Base-by-base conservation (phyloP, 2,113 vertebrate species). In the Zapus hudsonius region DNA sequence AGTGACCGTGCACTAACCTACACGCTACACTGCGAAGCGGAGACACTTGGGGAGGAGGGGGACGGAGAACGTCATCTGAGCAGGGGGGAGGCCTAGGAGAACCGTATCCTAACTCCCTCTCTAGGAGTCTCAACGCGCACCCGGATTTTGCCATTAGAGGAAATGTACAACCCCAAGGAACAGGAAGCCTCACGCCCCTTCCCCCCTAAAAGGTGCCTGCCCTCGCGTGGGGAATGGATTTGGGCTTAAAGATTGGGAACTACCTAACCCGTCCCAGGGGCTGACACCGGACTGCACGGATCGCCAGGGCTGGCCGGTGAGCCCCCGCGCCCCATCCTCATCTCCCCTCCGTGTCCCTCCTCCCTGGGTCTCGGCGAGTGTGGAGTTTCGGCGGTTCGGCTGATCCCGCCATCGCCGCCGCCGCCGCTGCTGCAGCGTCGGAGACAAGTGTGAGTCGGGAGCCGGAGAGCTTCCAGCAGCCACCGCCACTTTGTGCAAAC, bases 401-500 rank as follows among this genome's bases (percentile, higher is more conserved):
- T 23, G 81, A 52, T 31, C 31, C 40, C 31, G 27, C 91, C 42
- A 47, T 92, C 40, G 57, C 94, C 40, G 86, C 93, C 4, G 97
- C 97, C n/a, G 86, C 90, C 1, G 73, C 84, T 0, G 72, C 64
- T 1, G 97, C 97, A 87, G 96, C 96, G 88, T 83, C 95, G 96
- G 93, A 95, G 59, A 97, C 97, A 44, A 96, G 96, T 97, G 95
- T 84, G 95, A 96, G 96, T 94, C 95, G 63, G 94, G 94, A 96
- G 95, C 92, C 85, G 85, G 88, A 64, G 87, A 97, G 88, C 94
- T 95, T 95, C 89, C 92, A 92, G 94, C 96, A 94, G 96, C 97
- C 95, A 84, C 93, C 96, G 76, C 84, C 98, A 98, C 97, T 98
- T 98, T 91, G 87, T 94, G 95, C 96, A 98, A 98, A 98, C 98